Evolutionary conservation across 2,113 vertebrate genomes (phyloP).

Genomic region (Eurypyga helias): DNA sequence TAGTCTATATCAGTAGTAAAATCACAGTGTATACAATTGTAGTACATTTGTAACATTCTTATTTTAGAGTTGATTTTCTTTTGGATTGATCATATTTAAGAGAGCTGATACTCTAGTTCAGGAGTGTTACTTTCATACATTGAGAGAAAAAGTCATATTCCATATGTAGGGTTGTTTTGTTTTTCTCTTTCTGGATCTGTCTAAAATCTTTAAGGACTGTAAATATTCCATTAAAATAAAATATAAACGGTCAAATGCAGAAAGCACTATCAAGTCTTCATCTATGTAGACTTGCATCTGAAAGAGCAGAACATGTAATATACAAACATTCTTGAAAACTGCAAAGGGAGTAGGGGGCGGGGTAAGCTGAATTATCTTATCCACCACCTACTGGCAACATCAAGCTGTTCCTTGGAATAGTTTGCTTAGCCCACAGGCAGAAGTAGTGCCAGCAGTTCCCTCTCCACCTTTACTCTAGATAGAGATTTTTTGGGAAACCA

Average conservation of each 20-base stretch:
- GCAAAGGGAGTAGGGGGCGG: too few relatives aligned
- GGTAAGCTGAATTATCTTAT: neutral
- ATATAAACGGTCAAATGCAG: neutral
- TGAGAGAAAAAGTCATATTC: neutral
- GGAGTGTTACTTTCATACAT: neutral
- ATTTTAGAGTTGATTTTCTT: neutral
- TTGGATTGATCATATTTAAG: neutral
- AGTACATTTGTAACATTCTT: neutral
- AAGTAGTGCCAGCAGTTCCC: neutral
- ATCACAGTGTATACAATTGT: neutral
- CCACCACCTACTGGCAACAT: neutral
- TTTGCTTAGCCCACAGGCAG: neutral
- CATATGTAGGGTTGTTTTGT: neutral
- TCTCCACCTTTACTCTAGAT: neutral
- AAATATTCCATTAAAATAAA: neutral
- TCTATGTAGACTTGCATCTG: neutral
- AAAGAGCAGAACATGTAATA: neutral
- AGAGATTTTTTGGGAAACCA: neutral
- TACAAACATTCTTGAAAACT: neutral
- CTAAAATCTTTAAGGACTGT: neutral
- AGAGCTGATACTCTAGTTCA: neutral
- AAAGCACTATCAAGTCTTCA: neutral
- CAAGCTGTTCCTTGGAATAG: neutral
- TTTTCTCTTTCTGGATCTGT: neutral
- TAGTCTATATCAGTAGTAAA: neutral